These are phyloP conservation scores for Alauda arvensis DNA, from an alignment of 2,797 vertebrate species.

Conservation along the genomic window DNA sequence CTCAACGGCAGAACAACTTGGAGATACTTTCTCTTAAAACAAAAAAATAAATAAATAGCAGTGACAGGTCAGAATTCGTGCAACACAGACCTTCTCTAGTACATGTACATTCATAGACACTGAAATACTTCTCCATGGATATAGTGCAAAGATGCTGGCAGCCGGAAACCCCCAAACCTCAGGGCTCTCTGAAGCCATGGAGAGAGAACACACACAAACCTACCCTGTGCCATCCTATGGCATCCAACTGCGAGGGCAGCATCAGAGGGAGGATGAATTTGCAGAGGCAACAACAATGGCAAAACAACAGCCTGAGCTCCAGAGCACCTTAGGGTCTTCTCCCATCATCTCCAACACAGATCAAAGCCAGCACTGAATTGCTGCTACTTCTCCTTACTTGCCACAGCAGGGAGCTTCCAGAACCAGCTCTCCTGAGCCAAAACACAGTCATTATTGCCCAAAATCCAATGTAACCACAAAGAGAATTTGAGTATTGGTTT, in stretches of 20 bases:
- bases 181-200: background rate
- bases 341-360: background rate
- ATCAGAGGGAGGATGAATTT: background rate
- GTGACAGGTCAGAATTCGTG: slow-evolving; percentile 17
- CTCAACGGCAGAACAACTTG: slow-evolving; percentile 8
- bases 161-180: background rate
- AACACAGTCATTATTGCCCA: background rate
- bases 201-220: background rate
- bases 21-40: slow-evolving; percentile 19
- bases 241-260: background rate
- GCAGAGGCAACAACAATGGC: slow-evolving; percentile 10
- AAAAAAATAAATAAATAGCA: slow-evolving; percentile 53
- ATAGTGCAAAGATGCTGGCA: slow-evolving; percentile 54
- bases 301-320: background rate
- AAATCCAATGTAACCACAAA: background rate
- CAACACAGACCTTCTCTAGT: slow-evolving; percentile 30
- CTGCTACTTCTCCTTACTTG: background rate
- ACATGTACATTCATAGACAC: slow-evolving; percentile 42
- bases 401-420: background rate
- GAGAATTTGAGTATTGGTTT: background rate
- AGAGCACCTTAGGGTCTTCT: background rate
- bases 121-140: slow-evolving; percentile 10
- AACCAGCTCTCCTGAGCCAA: background rate
- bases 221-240: background rate
- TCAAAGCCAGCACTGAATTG: background rate